A percentile compares a stretch with the other conserved stretches of the same genome.
Evolutionary conservation across 2,113 vertebrate genomes (phyloP).

Genomic region (Ceuthmochares aereus): DNA sequence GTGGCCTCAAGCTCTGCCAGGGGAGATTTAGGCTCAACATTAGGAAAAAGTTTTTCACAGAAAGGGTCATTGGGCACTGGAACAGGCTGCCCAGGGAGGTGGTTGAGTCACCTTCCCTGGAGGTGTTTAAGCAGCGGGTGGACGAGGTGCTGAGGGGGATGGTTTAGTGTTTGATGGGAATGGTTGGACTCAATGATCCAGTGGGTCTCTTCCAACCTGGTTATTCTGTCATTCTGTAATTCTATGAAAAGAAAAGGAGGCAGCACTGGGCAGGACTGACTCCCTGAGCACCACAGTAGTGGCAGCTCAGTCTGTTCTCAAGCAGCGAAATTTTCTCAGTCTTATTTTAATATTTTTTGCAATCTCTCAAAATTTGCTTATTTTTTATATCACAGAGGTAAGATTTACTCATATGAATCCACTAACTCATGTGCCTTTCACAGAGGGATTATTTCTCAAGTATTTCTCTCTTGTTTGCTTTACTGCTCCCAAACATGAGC

Average conservation of each 20-base stretch:
- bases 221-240: too few species aligned
- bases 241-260: neutral
- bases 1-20: too few species aligned
- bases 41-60: too few species aligned
- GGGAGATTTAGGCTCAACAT: too few species aligned
- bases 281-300: neutral
- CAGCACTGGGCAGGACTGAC: fast-evolving
- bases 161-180: too few species aligned
- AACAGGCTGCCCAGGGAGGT: too few species aligned
- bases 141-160: too few species aligned
- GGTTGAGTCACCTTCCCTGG: too few species aligned
- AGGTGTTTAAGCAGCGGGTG: too few species aligned
- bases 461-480: neutral
- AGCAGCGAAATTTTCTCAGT: neutral
- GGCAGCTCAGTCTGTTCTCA: neutral
- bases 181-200: too few species aligned
- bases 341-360: neutral
- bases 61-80: too few species aligned
- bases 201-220: too few species aligned
- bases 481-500: neutral
- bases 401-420: neutral
- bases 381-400: neutral
- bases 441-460: neutral
- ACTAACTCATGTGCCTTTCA: neutral
- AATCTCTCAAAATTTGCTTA: neutral